A percentile compares a stretch with the other conserved stretches of the same genome.
These are phyloP conservation scores for Parapsyche elsis DNA, from an alignment of 1,140 invertebrate species.

Conservation along the genomic window DNA sequence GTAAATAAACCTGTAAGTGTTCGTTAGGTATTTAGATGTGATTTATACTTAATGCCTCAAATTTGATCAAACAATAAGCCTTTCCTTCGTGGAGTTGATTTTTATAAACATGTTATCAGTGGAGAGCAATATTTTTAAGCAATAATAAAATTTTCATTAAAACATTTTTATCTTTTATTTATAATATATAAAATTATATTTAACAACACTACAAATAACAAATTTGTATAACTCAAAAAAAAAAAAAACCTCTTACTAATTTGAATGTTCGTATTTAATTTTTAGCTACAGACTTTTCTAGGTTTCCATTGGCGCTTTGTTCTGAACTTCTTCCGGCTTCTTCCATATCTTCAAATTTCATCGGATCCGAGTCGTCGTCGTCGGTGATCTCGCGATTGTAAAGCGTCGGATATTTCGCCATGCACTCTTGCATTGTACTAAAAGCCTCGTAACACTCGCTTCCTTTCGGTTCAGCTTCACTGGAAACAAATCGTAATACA, in stretches of 20 bases:
- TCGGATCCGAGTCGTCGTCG: constrained; percentile 64
- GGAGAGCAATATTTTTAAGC: no score
- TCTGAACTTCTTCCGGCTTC: constrained; percentile 34
- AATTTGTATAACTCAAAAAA: constrained; percentile 1
- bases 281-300: constrained; percentile 15
- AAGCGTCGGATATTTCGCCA: constrained; percentile 87
- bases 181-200: constrained; percentile 19
- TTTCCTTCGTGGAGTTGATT: no score
- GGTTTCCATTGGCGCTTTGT: neutral
- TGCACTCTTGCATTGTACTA: constrained; percentile 92
- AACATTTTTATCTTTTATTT: no score
- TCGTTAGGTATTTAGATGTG: no score
- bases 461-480: constrained; percentile 81
- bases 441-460: constrained; percentile 93
- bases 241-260: neutral
- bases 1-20: no score
- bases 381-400: constrained; percentile 77
- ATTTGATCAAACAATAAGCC: no score
- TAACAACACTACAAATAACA: neutral
- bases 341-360: constrained; percentile 53
- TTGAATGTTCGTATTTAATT: neutral
- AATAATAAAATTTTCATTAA: no score
- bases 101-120: no score
- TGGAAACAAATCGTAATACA: constrained; percentile 56
- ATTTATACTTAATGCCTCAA: no score